These are phyloP conservation scores for Graphium colonna DNA, from an alignment of 2,888 invertebrate species.

Conservation along the genomic window DNA sequence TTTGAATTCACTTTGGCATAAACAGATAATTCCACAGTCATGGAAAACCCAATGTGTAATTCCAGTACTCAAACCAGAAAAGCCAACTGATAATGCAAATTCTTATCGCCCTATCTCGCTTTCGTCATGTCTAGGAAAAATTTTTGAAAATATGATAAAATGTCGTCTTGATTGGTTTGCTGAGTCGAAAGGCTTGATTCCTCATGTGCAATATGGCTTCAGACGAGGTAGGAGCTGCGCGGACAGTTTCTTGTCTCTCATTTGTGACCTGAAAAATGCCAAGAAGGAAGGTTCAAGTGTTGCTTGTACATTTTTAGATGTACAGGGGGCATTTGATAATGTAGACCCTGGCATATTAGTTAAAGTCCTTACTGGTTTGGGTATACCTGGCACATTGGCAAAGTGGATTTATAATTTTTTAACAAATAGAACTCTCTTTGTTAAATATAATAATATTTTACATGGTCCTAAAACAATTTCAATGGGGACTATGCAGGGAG, in stretches of 20 bases:
- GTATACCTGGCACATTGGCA: slow-evolving; percentile 13
- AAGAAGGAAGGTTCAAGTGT: background rate
- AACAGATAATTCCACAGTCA: background rate
- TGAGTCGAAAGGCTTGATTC: background rate
- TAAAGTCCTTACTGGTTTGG: background rate
- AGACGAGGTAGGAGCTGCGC: background rate
- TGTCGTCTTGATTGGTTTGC: background rate
- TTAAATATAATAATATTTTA: slow-evolving; percentile 24
- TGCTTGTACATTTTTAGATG: slow-evolving; percentile 24
- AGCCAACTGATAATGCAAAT: no score
- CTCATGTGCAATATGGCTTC: background rate
- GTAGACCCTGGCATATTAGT: slow-evolving; percentile 13
- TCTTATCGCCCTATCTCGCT: slow-evolving; percentile 25
- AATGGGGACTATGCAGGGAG: slow-evolving; percentile 25
- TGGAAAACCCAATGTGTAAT: slow-evolving; percentile 20
- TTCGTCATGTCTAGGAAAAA: slow-evolving; percentile 23
- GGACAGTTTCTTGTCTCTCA: slow-evolving; percentile 10
- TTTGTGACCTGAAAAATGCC: slow-evolving; percentile 18
- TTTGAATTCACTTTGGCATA: background rate
- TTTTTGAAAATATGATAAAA: slow-evolving; percentile 19
- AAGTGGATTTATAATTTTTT: slow-evolving; percentile 22
- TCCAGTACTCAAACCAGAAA: no score
- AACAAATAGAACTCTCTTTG: slow-evolving; percentile 17
- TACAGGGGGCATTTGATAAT: slow-evolving; percentile 30
- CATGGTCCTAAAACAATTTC: slow-evolving; percentile 18